Conservation (phyloP, 2,888 invertebrate genomes). For the Zygogramma bicolorata region DNA sequence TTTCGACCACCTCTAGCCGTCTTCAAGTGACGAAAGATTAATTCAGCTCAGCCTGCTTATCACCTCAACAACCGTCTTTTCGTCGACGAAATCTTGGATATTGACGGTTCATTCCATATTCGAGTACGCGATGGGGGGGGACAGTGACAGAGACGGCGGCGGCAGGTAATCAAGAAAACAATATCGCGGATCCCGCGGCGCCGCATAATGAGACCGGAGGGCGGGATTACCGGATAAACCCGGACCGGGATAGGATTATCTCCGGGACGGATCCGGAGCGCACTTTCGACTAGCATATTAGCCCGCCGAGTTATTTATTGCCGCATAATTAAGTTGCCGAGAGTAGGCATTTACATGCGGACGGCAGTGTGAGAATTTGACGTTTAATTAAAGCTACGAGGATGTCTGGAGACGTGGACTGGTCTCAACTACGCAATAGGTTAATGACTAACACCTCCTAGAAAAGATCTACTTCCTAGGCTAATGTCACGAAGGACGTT, state of each 20-base stretch:
- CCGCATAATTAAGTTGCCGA: conserved; percentile 54
- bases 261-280: conserved; percentile 57
- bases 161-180: conserved; percentile 68
- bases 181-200: conserved; percentile 66
- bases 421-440: neutral
- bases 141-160: too few species aligned
- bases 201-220: conserved; percentile 64
- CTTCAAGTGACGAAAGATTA: too few species aligned
- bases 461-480: too few species aligned
- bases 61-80: too few species aligned
- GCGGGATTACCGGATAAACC: conserved; percentile 53
- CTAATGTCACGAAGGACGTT: too few species aligned
- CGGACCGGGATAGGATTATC: conserved; percentile 59
- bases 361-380: conserved; percentile 11
- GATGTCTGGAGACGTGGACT: neutral
- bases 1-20: too few species aligned
- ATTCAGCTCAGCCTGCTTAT: too few species aligned
- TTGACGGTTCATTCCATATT: neutral
- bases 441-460: neutral
- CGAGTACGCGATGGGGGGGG: neutral
- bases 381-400: neutral
- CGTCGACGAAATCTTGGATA: neutral
- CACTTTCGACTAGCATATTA: conserved; percentile 55
- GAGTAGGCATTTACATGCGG: conserved; percentile 27
- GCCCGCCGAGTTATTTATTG: conserved; percentile 58